These are phyloP conservation scores for Netelia inedita DNA, from an alignment of 2,888 invertebrate species.

Conservation along the genomic window DNA sequence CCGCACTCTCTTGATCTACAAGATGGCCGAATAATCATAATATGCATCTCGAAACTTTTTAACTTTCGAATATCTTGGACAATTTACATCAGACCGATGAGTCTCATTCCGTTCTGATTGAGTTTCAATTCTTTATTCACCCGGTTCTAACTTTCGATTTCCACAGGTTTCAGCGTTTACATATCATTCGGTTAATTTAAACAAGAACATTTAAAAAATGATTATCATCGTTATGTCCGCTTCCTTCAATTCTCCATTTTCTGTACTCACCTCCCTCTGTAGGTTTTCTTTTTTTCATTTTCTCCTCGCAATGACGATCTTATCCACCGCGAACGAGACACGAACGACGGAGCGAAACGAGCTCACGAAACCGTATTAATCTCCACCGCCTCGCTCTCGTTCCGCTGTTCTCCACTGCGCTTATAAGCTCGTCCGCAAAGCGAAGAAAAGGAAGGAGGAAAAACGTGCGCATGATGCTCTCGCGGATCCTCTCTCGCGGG, in stretches of 20 bases:
- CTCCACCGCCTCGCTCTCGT: constrained; percentile 69
- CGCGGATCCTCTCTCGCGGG: constrained; percentile 24
- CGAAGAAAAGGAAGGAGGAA: constrained; percentile 28
- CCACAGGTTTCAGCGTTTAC: too few species aligned
- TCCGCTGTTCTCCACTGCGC: constrained; percentile 10
- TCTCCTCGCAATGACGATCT: constrained; percentile 40
- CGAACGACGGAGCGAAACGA: constrained; percentile 56
- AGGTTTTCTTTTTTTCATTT: not conserved
- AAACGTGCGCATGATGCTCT: constrained; percentile 37
- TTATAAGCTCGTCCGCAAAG: constrained; percentile 4
- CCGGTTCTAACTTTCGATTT: too few species aligned
- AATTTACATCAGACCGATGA: too few species aligned
- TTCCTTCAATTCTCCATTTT: not conserved
- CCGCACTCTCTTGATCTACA: too few species aligned
- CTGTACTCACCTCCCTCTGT: not conserved
- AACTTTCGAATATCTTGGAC: too few species aligned
- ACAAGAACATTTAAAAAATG: not conserved
- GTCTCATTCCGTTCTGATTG: too few species aligned
- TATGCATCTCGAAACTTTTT: too few species aligned
- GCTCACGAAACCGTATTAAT: constrained; percentile 61
- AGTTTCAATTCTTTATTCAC: too few species aligned
- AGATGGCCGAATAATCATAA: too few species aligned
- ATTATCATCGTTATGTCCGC: not conserved
- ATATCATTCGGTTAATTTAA: too few species aligned
- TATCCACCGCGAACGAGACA: constrained; percentile 53